These are phyloP conservation scores for Rhinopomastus cyanomelas DNA, from an alignment of 2,113 vertebrate genomes.

Conservation along the genomic window DNA sequence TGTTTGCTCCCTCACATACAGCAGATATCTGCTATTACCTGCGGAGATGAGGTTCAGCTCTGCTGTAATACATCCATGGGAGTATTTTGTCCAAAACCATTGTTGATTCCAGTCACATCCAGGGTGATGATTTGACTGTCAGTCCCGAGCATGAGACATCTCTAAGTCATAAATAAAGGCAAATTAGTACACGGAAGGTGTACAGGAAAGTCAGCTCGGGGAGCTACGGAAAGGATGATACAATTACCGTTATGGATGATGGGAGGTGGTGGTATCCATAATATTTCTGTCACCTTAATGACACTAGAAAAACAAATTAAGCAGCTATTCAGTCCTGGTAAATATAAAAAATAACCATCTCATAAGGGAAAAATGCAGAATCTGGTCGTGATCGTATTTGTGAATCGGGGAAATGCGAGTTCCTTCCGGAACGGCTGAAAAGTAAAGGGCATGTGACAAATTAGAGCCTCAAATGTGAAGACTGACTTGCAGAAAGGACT, in stretches of 20 bases:
- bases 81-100: background rate
- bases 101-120: background rate
- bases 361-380: background rate
- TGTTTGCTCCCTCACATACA: background rate
- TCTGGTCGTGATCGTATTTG: background rate
- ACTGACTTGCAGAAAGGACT: background rate
- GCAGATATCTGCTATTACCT: background rate
- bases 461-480: background rate
- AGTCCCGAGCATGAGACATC: background rate
- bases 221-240: background rate
- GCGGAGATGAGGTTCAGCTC: background rate
- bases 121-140: background rate
- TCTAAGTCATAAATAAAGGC: background rate
- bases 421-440: background rate
- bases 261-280: background rate
- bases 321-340: background rate
- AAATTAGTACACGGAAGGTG: background rate
- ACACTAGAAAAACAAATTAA: conserved; percentile 1
- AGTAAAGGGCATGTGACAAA: background rate
- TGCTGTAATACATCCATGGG: background rate
- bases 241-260: background rate
- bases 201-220: background rate
- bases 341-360: background rate
- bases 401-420: background rate
- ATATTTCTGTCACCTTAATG: conserved; percentile 19